Conservation (phyloP, 2,113 vertebrate genomes). For the Camelus bactrianus region DNA sequence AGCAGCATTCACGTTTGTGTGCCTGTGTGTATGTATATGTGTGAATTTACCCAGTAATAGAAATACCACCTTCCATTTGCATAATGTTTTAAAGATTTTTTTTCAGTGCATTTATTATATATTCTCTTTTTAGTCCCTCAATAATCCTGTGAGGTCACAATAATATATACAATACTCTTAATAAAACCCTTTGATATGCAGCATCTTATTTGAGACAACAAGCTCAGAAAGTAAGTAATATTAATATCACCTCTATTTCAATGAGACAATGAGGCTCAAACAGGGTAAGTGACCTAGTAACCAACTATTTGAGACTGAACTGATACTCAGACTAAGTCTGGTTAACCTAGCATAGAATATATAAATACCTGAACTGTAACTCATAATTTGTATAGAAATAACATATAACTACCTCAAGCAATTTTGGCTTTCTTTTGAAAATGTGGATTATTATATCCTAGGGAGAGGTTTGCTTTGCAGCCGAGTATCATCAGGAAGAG, state of each 20-base stretch:
- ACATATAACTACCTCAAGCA: neutral
- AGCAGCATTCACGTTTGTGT: neutral
- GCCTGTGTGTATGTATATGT: neutral
- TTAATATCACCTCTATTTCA: neutral
- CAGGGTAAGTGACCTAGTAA: neutral
- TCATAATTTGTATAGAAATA: neutral
- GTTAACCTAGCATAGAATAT: neutral
- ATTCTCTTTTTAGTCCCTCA: neutral
- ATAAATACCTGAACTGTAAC: slow-evolving; percentile 24
- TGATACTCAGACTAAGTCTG: neutral
- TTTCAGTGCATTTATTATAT: neutral
- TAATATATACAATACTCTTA: neutral
- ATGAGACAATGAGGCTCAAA: neutral
- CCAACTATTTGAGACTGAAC: neutral
- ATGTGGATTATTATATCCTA: neutral
- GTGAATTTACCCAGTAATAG: slow-evolving; percentile 40
- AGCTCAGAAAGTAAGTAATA: neutral
- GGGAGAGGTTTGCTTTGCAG: neutral
- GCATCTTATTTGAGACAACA: neutral
- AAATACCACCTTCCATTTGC: neutral
- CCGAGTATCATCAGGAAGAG: neutral
- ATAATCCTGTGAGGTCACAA: neutral
- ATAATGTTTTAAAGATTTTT: neutral
- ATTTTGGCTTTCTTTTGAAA: slow-evolving; percentile 29
- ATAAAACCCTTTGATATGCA: neutral